Evolutionary conservation across 2,113 vertebrate genomes (phyloP), one percentile per base, ranked within the genome.

Genomic region (Podilymbus podiceps): DNA sequence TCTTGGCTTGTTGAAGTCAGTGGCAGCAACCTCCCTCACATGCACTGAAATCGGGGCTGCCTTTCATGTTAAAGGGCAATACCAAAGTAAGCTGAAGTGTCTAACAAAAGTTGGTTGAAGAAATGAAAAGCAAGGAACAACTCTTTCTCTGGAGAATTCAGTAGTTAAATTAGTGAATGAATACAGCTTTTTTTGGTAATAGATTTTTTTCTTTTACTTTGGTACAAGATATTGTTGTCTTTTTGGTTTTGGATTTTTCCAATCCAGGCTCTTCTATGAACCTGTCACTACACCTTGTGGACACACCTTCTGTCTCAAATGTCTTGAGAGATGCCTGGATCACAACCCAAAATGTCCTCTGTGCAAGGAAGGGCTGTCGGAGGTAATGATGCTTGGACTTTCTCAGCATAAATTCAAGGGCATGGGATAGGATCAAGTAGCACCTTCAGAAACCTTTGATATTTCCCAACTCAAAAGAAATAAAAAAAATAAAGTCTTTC

Each of bases 231-330:
- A 90, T 95, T 95, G 93, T 96, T 91, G 88, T 89, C 80, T 96
- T 64, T 96, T 71, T 88, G 55, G 28, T 94, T 97, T 95, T 88
- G 74, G 53, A 91, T 96, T 88, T 79, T 78, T 97, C 69, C 87
- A 82, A 97, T 96, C 59, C 96, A 99, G 99, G 95, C 97, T 99
- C 79, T 99, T 99, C 96, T 99, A 99, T 60, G 99, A 99, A 97
- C 99, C 99, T 27, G 98, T 99, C 88, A 99, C 99, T 50, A 99
- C 98, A 27, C 98, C 98, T 6, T 99, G 99, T 76, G 99, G 99
- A 20, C 99, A 99, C 93, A 99, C 99, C 6, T 99, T 99, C 97
- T 99, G 99, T 96, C 98, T 99, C 86, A 99, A 98, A 91, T 99
- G 99, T 98, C 98, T 99, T 94, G 98, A 99, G 96, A 97, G 99